Conservation (phyloP, 2,888 invertebrate species). For the Lissonota sp. region DNA sequence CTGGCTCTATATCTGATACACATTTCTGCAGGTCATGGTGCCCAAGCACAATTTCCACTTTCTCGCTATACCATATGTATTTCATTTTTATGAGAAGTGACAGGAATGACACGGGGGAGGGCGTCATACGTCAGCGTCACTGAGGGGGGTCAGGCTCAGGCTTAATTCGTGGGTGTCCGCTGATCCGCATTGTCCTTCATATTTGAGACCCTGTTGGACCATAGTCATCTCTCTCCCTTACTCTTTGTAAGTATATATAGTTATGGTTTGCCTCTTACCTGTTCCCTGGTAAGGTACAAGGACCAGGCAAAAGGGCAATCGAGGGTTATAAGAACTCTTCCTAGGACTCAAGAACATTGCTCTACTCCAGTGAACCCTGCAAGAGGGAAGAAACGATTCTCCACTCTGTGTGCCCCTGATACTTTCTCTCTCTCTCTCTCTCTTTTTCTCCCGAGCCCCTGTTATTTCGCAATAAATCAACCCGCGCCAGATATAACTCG, state of each 20-base stretch:
- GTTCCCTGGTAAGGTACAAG: constrained; percentile 62
- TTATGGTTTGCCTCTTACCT: constrained; percentile 65
- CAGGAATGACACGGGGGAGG: neutral
- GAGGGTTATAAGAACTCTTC: constrained; percentile 7
- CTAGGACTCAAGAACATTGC: constrained; percentile 23
- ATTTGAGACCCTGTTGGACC: constrained; percentile 55
- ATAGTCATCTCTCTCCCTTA: constrained; percentile 10
- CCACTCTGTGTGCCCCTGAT: constrained; percentile 48
- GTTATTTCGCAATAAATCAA: constrained; percentile 80
- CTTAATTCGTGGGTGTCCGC: constrained; percentile 74
- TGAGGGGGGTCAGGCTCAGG: constrained; percentile 30
- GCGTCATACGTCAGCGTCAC: too few species aligned
- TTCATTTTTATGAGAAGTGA: constrained; percentile 31
- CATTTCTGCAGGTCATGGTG: constrained; percentile 59
- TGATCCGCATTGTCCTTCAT: constrained; percentile 69
- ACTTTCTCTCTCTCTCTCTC: constrained; percentile 53
- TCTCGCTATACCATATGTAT: neutral
- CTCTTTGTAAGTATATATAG: constrained; percentile 6
- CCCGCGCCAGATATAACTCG: constrained; percentile 69
- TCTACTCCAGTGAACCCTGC: constrained; percentile 24
- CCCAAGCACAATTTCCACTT: constrained; percentile 15
- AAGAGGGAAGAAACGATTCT: constrained; percentile 35
- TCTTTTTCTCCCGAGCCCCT: constrained; percentile 62
- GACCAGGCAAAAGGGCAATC: constrained; percentile 10
- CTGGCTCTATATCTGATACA: constrained; percentile 39